phyloP scores from a whole-genome alignment of 2,797 vertebrate genomes.

The Myioborus melanocephalus region DNA sequence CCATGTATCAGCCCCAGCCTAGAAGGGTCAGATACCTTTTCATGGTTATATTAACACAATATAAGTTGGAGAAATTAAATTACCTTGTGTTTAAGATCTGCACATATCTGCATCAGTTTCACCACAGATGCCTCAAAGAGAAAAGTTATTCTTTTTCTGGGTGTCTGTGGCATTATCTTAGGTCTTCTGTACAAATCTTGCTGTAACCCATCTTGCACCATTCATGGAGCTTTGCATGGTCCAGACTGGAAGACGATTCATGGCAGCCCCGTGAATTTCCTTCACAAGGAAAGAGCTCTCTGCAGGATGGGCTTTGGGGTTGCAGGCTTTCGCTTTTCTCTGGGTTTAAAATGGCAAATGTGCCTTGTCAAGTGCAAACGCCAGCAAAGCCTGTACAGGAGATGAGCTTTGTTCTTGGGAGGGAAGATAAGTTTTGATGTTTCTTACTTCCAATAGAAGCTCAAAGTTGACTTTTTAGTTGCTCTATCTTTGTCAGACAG shows the following conservation, averaged over 20 bases:
- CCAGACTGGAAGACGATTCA: neutral
- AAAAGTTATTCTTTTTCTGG: fast-evolving
- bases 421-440: neutral
- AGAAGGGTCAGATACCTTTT: neutral
- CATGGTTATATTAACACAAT: neutral
- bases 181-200: neutral
- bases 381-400: neutral
- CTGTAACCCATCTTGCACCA: neutral
- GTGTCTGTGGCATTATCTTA: neutral
- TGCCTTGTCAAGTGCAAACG: neutral
- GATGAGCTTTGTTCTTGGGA: neutral
- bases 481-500: neutral
- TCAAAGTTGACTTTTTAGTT: neutral
- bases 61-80: neutral
- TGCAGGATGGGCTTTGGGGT: neutral
- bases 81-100: neutral
- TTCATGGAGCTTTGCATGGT: neutral
- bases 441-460: neutral
- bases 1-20: neutral
- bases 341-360: neutral
- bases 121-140: neutral
- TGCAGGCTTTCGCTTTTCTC: neutral
- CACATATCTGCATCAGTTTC: neutral
- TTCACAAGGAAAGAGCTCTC: neutral
- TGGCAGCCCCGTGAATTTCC: neutral